Evolutionary conservation across 2,888 invertebrate species (phyloP), one percentile per base, ranked within the genome.

Genomic region (Apamea anceps): DNA sequence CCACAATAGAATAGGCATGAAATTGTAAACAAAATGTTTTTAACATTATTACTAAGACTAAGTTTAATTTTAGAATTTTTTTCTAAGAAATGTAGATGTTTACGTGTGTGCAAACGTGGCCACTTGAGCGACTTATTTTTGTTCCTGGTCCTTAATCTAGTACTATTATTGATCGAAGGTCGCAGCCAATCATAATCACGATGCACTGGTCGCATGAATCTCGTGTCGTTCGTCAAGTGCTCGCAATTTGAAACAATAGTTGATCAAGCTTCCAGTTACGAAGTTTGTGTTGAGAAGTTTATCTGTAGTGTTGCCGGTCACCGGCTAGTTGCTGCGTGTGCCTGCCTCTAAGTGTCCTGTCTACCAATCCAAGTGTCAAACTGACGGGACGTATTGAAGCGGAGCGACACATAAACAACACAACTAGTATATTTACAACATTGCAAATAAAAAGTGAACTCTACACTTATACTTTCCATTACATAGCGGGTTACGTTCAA

Each of bases 401-500:
- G 66, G 51, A 37, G 71, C 72, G 71, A 78, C 77, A 75, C 32
- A 51, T 74, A 79, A 51, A 84, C 76, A 84, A 83, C 75, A 81
- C 80, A 81, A 73, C 80, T 75, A 81, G 80, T 87, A 86, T 88
- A 87, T 84, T 67, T 81, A 85, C 73, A 87, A 79, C 75, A 82
- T 68, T 80, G 91, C 92, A 91, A 91, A 91, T 75, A 86, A 90
- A 90, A 87, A 79, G 82, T 75, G 82, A 88, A 90, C 79, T 87
- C 89, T 92, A 91, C 75, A 75, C 80, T 77, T n/a, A n/a, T n/a
- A n/a, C n/a, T 62, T 86, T 82, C 54, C 45, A 80, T 82, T 92
- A 92, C 90, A 91, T 81, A 89, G 89, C 91, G 86, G 91, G 87
- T 86, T 88, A 87, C 89, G 84, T 85, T 82, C 84, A 88, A 87